Base-by-base conservation (phyloP, 2,888 invertebrate species). In the Spodoptera exigua region DNA sequence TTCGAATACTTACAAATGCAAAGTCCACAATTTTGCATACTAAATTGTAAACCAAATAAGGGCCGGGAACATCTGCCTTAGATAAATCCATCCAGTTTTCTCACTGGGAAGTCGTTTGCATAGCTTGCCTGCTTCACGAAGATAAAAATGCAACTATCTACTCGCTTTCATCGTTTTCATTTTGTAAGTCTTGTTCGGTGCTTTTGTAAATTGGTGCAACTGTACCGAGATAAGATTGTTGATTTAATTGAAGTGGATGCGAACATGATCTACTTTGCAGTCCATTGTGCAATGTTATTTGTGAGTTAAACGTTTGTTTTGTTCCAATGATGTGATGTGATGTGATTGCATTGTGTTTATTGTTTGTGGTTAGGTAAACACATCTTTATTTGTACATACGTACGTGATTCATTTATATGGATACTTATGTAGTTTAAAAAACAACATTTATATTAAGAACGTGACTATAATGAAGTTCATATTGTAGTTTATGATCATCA, bases 31-130 rank as follows among this genome's bases (percentile, higher is more conserved):
- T 90, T n/a, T 89, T 89, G 87, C 89, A 90, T 89, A 86, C 83
- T 87, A 89, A 89, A 89, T 89, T 89, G 84, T 84, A 86, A 88
- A 85, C 81, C 85, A 89, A 89, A 90, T 86, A 87, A 80, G 84
- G 80, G 78, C 74, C 78, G 72, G 70, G 71, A 80, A 81, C 85
- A 85, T 88, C 85, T 84, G 86, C 76, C 77, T 84, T 80, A 78
- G 83, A 86, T 86, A 88, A 84, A 86, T 82, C 78, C 70, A 71
- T 65, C 56, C 69, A 65, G 63, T 70, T 77, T 80, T 79, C 81
- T 75, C 80, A 68, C 80, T 81, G 80, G 79, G 73, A 84, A 87
- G 81, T 83, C 84, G 83, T 88, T 89, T 86, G 80, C 85, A 85
- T 84, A 84, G 83, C 81, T 79, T 79, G 78, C 77, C 73, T 66